A percentile compares a stretch with the other conserved stretches of the same genome.
These are phyloP conservation scores for Platichthys stellatus DNA, from an alignment of 2,113 vertebrate genomes.

Conservation along the genomic window DNA sequence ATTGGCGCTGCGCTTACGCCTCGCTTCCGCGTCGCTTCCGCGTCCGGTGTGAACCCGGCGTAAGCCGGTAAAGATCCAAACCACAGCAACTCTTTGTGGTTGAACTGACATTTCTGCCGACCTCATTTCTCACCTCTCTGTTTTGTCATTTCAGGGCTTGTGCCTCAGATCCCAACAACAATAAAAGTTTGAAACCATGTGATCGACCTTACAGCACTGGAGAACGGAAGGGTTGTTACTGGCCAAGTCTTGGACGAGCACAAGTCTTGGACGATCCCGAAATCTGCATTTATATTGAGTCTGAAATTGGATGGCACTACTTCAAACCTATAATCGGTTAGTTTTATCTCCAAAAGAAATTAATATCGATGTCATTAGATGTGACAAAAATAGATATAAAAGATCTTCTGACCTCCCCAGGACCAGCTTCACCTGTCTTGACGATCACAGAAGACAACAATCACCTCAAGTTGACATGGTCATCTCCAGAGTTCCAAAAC, in stretches of 20 bases:
- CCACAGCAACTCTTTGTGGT: background rate
- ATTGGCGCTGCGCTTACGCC: too few relatives aligned
- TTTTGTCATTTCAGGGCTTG: constrained; percentile 37
- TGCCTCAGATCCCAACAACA: fast-evolving
- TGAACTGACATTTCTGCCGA: too few relatives aligned
- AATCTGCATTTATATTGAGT: too few relatives aligned
- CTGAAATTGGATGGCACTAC: too few relatives aligned
- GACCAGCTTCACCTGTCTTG: constrained; percentile 14
- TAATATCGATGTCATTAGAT: background rate
- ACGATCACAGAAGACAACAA: background rate
- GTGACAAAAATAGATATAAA: background rate
- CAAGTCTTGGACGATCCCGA: too few relatives aligned
- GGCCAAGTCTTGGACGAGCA: too few relatives aligned
- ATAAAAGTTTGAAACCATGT: background rate
- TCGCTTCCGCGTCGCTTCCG: too few relatives aligned
- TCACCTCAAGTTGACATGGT: background rate
- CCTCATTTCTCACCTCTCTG: background rate
- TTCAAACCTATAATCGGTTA: constrained; percentile 35
- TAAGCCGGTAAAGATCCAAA: too few relatives aligned
- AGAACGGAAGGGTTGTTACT: too few relatives aligned
- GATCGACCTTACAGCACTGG: background rate
- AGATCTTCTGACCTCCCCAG: constrained; percentile 27
- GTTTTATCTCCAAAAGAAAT: constrained; percentile 2
- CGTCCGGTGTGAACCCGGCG: too few relatives aligned
- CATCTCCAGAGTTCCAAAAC: fast-evolving